phyloP scores from a whole-genome alignment of 1,140 invertebrate genomes.

The Zaprionus taronus region DNA sequence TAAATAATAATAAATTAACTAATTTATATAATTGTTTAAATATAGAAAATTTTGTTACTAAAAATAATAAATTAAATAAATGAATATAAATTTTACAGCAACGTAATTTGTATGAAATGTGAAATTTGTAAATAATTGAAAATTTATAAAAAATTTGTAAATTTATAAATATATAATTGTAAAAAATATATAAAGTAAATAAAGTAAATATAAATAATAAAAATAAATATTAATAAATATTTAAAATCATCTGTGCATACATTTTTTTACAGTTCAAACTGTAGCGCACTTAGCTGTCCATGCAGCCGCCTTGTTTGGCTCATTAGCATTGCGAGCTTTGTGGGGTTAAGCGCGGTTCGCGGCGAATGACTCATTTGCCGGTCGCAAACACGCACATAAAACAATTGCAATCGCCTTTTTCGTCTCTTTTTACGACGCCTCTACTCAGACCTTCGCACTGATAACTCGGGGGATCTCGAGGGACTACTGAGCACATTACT shows the following conservation, averaged over 20 bases:
- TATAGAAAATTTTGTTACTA: too few relatives aligned
- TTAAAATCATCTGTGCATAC: too few relatives aligned
- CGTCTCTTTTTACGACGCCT: conserved; percentile 69
- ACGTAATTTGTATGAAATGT: too few relatives aligned
- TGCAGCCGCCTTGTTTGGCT: conserved; percentile 12
- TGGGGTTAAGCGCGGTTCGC: conserved; percentile 50
- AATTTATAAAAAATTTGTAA: too few relatives aligned
- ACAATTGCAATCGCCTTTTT: conserved; percentile 65
- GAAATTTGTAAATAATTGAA: too few relatives aligned
- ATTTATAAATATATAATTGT: too few relatives aligned
- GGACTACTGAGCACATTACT: conserved; percentile 9
- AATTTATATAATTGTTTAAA: neutral
- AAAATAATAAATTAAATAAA: too few relatives aligned
- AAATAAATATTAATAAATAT: too few relatives aligned
- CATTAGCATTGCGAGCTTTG: conserved; percentile 61
- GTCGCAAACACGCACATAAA: conserved; percentile 41
- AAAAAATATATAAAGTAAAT: too few relatives aligned
- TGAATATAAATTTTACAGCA: too few relatives aligned
- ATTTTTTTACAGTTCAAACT: too few relatives aligned
- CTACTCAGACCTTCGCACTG: conserved; percentile 45
- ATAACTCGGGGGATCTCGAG: conserved; percentile 36
- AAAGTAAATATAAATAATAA: too few relatives aligned
- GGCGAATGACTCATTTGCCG: conserved; percentile 67
- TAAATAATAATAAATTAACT: neutral
- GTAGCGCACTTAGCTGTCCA: neutral